Conservation (phyloP, 2,888 invertebrate genomes). For the Drosophila cognata region DNA sequence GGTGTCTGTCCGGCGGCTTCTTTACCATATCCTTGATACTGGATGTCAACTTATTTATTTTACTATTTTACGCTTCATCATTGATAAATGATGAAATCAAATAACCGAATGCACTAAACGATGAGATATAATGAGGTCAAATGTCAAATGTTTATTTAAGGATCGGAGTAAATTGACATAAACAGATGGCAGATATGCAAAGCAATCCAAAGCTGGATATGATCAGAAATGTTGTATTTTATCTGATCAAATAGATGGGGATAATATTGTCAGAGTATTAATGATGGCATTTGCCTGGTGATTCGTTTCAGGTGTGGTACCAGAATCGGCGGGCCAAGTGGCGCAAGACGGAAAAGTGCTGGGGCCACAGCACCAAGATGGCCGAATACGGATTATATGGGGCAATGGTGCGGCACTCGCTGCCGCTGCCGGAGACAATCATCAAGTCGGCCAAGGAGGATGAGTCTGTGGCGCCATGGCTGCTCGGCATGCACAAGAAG, state of each 20-base stretch:
- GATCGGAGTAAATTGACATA: not conserved
- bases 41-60: not conserved
- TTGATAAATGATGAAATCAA: not conserved
- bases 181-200: not conserved
- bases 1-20: not conserved
- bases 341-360: conserved; percentile 99
- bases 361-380: conserved; percentile 99
- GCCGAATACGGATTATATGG: conserved; percentile 99
- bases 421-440: conserved; percentile 99
- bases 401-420: conserved; percentile 99
- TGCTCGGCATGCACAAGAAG: conserved; percentile 98
- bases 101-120: not conserved
- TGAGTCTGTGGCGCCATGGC: conserved; percentile 99
- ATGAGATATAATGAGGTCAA: not conserved
- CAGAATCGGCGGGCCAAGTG: conserved; percentile 98
- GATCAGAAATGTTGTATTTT: not conserved
- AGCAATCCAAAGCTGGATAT: not conserved
- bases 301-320: conserved; percentile 94
- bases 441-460: conserved; percentile 98
- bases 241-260: not conserved
- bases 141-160: not conserved
- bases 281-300: not conserved
- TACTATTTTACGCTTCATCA: too few relatives aligned
- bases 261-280: not conserved
- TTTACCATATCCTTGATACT: not conserved